phyloP scores from a whole-genome alignment of 2,888 invertebrate species.

The Clistopyga incitator region DNA sequence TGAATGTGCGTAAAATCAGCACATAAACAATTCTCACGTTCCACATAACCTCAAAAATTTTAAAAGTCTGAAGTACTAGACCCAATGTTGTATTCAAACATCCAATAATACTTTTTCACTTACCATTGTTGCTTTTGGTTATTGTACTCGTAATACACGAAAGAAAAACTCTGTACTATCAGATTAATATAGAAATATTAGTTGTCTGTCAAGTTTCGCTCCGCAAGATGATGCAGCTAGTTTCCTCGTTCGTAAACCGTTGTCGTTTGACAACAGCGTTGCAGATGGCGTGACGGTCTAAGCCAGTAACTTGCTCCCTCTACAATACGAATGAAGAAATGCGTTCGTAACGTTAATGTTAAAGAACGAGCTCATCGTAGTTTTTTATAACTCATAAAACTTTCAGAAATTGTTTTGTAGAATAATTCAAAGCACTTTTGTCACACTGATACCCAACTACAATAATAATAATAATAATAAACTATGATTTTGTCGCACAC shows the following conservation, averaged over 20 bases:
- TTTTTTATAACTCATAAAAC: neutral
- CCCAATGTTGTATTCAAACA: neutral
- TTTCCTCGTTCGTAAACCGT: slow-evolving; percentile 36
- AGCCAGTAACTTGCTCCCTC: slow-evolving; percentile 18
- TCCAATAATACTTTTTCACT: slow-evolving; percentile 1
- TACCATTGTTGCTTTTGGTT: slow-evolving; percentile 54
- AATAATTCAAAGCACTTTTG: neutral
- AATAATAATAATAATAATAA: neutral
- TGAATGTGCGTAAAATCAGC: slow-evolving; percentile 23
- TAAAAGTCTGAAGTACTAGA: neutral
- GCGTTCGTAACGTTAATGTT: neutral
- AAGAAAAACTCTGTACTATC: neutral
- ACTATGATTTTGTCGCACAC: neutral
- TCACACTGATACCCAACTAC: neutral
- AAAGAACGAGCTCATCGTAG: neutral
- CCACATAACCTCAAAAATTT: slow-evolving; percentile 54
- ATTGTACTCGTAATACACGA: neutral
- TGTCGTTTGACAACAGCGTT: neutral
- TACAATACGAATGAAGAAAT: slow-evolving; percentile 15
- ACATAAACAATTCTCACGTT: slow-evolving; percentile 33
- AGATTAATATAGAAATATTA: slow-evolving; percentile 23
- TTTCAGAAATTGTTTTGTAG: neutral
- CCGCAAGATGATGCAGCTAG: slow-evolving; percentile 64
- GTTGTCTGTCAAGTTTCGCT: slow-evolving; percentile 44
- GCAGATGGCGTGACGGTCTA: slow-evolving; percentile 13